Evolutionary conservation across 2,797 vertebrate species (phyloP), one percentile per base, ranked within the genome.

Genomic region (Cyclura pinguis): DNA sequence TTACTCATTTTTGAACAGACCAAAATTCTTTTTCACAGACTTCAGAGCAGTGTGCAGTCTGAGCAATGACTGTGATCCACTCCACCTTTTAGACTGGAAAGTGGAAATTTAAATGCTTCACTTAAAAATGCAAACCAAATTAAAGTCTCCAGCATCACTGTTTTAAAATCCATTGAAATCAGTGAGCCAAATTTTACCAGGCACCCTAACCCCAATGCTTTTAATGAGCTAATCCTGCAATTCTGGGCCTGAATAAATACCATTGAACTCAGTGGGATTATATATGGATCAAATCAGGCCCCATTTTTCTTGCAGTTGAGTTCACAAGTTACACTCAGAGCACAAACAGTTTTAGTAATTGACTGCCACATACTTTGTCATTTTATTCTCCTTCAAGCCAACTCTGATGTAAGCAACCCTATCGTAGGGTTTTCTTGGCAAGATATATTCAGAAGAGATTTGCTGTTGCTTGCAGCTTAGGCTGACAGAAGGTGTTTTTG

Each of bases 251-350:
- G 16, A 80, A 35, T 29, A 80, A 55, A 62, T 72, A 76, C 55
- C 6, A 9, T 18, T 80, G 38, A 69, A 14, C 16, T 80, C 50
- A 42, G 3, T 69, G 32, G 62, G 57, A 72, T 12, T 72, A 55
- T 74, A 50, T 1, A 20, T 6, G 4, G 24, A 50, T 57, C 14
- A 24, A n/a, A 27, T 77, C 16, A 35, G 4, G 20, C 7, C 20
- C 4, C 1, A 2, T 32, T 27, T 88, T 83, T n/a, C 22, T 67
- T 77, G 18, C 29, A 12, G 4, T 35, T n/a, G 13, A n/a, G 24
- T 4, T 69, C 86, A 86, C 86, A 90, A 77, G 29, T 16, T 87
- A 76, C 7, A 67, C 82, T 90, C 7, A 3, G 87, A 47, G 32
- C 29, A 6, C 29, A 32, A 0, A 22, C 87, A 1, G 35, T 89